phyloP scores from a whole-genome alignment of 2,797 vertebrate genomes.

The Fratercula arctica region DNA sequence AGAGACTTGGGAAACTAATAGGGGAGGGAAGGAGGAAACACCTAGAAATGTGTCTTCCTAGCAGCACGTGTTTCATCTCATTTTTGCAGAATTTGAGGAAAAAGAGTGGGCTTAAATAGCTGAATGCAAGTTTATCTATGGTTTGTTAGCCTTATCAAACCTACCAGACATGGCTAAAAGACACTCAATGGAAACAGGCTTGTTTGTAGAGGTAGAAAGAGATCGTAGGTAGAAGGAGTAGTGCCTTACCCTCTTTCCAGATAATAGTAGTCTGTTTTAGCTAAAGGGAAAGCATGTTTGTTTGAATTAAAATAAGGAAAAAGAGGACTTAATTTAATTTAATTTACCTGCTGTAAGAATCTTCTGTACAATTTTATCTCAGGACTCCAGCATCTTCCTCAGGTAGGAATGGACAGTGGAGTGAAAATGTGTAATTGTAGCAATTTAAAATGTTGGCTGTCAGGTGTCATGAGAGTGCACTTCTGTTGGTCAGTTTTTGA shows the following conservation, averaged over 20 bases:
- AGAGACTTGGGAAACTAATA: background rate
- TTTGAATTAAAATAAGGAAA: background rate
- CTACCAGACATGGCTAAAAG: background rate
- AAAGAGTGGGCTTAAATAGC: background rate
- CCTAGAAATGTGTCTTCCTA: background rate
- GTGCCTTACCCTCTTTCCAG: background rate
- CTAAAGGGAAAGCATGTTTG: background rate
- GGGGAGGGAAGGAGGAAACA: background rate
- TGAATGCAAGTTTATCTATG: background rate
- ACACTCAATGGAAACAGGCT: background rate
- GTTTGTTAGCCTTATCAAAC: background rate
- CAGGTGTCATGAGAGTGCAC: background rate
- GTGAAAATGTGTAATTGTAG: background rate
- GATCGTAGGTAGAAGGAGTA: background rate
- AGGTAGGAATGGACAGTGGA: background rate
- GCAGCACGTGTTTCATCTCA: background rate
- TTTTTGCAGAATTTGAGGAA: background rate
- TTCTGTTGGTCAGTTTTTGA: background rate
- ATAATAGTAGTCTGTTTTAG: background rate
- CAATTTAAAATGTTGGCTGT: background rate
- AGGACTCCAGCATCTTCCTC: background rate
- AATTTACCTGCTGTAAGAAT: background rate
- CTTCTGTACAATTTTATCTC: background rate
- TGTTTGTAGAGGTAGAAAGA: background rate
- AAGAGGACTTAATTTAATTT: background rate